Conservation (phyloP, 2,888 invertebrate species). For the Mythimna albipuncta region DNA sequence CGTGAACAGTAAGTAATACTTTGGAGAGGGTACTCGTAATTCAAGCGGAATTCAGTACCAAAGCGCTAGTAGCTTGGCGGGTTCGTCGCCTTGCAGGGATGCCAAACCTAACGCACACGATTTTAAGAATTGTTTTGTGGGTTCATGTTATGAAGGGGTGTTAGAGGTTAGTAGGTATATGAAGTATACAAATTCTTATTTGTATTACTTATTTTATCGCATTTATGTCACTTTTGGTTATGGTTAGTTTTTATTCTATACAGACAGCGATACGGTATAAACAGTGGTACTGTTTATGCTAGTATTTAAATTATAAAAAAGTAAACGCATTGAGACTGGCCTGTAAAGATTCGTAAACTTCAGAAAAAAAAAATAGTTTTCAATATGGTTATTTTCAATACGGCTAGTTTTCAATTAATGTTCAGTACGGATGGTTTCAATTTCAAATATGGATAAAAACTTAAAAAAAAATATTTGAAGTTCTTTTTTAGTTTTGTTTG, state of each 20-base stretch:
- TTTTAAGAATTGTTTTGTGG: constrained; percentile 1
- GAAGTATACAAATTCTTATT: too few relatives aligned
- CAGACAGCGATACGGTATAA: too few relatives aligned
- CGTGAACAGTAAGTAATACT: constrained; percentile 65
- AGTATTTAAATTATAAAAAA: too few relatives aligned
- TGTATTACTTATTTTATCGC: neutral
- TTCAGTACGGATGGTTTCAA: too few relatives aligned
- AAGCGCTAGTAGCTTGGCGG: constrained; percentile 52
- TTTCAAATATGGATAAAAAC: too few relatives aligned
- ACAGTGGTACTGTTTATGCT: too few relatives aligned
- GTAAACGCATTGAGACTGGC: too few relatives aligned
- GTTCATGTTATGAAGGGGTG: neutral
- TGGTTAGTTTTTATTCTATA: too few relatives aligned
- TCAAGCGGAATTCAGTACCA: constrained; percentile 65
- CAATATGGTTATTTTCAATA: too few relatives aligned
- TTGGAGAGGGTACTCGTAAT: constrained; percentile 65
- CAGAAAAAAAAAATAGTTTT: neutral
- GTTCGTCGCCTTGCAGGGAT: constrained; percentile 58
- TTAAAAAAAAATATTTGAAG: too few relatives aligned
- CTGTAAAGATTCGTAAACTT: too few relatives aligned
- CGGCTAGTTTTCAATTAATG: too few relatives aligned
- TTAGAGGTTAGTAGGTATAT: neutral
- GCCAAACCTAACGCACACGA: constrained; percentile 22
- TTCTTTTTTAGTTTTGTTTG: neutral
- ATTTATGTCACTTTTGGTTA: neutral